Evolutionary conservation across 2,113 vertebrate species (phyloP), one percentile per base, ranked within the genome.

Genomic region (Myiagra hebetior): DNA sequence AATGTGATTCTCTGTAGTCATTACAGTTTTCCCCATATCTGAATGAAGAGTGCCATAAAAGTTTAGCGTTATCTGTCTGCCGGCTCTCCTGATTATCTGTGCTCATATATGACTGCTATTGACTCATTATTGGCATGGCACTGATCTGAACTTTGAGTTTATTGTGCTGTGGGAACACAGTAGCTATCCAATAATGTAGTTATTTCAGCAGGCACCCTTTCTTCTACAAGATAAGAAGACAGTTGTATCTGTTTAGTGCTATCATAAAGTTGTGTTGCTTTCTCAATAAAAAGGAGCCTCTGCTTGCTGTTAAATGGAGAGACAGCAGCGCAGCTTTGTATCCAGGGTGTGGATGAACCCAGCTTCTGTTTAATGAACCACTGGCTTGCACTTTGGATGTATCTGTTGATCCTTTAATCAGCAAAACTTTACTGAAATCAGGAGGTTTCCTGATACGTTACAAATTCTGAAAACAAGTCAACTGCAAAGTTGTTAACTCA

Each of bases 91-190:
- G 85, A 90, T 87, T 85, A 74, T 80, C 55, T 74, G 7, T 75
- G 23, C 52, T 92, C 37, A 3, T 90, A 35, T 91, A 75, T 47
- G 50, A 53, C 74, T n/a, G 15, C 87, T 94, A 27, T 92, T 2
- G 3, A 62, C 60, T 88, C 62, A 41, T 95, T 91, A 92, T 88
- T 7, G 1, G 47, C 52, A 17, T 52, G 79, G 39, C 72, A 59
- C n/a, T 91, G 64, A 47, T 94, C 72, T 96, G 92, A 94, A 96
- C 92, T 96, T 96, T 92, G 93, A 86, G 76, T 93, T 96, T 93
- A 94, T 55, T 88, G 72, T 78, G 59, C 72, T 90, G 55, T 83
- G 63, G 63, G 85, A 94, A 83, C 85, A 93, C 90, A 49, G 88
- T 94, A 91, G 93, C 92, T 90, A 28, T 41, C 35, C 82, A 89